Evolutionary conservation across 2,113 vertebrate genomes (phyloP), one percentile per base, ranked within the genome.

Genomic region (Gymnobelideus leadbeateri): DNA sequence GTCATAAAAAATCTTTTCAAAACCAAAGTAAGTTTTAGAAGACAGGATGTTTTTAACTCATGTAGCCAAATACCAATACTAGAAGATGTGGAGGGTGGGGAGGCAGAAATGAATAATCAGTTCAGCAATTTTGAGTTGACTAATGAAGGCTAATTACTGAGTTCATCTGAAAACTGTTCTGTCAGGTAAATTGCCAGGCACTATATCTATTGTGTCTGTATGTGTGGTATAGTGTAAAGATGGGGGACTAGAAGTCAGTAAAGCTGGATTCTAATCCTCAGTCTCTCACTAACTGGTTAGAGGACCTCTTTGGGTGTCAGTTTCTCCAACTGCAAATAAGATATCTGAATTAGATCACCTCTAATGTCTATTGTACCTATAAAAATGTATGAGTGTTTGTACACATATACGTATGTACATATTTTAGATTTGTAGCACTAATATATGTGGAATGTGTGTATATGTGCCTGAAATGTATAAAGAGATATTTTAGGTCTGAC

Each of bases 401-500:
- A 43, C 68, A 77, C 68, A 84, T 43, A 21, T 84, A 43, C n/a
- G 7, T 77, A 3, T 84, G 46, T 26, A 93, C 28, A 91, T 43
- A 28, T 61, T 92, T 28, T 93, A 25, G 37, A 0, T 92, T 3
- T 93, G 47, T 46, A 43, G n/a, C 16, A 23, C 19, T 43, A 84
- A 54, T 37, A 23, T 92, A 93, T 54, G 77, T 94, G 92, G 68
- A 92, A 93, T 91, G 94, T 98, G 91, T 98, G 96, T 91, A 90
- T 77, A n/a, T 49, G n/a, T 54, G n/a, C n/a, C 37, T 92, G 6
- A 37, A 68, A 84, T 11, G 9, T 10, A 47, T 25, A 6, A 37
- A 28, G 14, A 31, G 0, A 84, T 47, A 92, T 97, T 89, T 96
- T 98, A 96, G 97, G 31, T 93, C 94, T 97, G 84, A 97, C 93